Percentiles rank a stretch among this genome's conserved stretches.
Evolutionary conservation across 2,113 vertebrate genomes (phyloP).

Genomic region (Erpornis zantholeuca): DNA sequence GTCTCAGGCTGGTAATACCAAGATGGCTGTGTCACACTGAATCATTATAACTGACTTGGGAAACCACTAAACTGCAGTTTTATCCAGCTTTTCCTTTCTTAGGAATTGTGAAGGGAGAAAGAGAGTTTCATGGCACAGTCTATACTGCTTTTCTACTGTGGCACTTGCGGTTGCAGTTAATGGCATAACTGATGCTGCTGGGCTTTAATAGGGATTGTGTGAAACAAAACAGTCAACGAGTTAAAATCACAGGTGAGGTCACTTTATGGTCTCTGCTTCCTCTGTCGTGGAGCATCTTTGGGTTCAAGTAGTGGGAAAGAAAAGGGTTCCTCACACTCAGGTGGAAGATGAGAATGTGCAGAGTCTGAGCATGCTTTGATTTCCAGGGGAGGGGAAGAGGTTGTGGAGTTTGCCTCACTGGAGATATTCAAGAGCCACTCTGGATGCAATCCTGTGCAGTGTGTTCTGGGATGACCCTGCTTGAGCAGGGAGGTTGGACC

Average conservation of each 20-base stretch:
- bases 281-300: background rate
- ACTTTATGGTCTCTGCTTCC: background rate
- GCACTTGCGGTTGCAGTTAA: background rate
- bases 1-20: background rate
- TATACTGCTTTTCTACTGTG: background rate
- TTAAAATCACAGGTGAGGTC: background rate
- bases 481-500: background rate
- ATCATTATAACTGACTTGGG: fast-evolving
- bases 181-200: background rate
- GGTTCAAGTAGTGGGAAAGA: background rate
- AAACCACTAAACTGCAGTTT: background rate
- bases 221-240: background rate
- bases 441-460: background rate
- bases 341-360: background rate
- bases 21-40: background rate
- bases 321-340: background rate
- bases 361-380: background rate
- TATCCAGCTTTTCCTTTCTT: background rate
- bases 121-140: background rate
- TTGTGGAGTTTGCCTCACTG: background rate
- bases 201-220: background rate
- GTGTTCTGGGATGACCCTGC: background rate
- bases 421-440: background rate
- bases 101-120: background rate
- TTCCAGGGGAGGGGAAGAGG: background rate